Conservation (phyloP, 2,797 vertebrate species). For the Pachyuromys duprasi region DNA sequence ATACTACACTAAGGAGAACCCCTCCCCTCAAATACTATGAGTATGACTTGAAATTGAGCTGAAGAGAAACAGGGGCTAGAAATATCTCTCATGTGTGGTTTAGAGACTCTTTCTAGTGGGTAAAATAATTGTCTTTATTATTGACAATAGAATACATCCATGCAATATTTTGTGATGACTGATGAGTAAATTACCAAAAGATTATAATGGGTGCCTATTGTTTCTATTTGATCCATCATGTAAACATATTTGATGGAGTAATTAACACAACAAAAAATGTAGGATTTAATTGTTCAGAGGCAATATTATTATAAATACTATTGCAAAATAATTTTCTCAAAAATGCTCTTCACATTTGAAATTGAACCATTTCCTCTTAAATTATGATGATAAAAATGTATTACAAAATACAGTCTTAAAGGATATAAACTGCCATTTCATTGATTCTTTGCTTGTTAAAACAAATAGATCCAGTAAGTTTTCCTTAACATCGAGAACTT, state of each 20-base stretch:
- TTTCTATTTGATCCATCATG: not conserved
- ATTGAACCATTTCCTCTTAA: not conserved
- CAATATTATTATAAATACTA: not conserved
- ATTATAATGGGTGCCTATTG: not conserved
- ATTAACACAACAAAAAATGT: not conserved
- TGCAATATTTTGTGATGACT: not conserved
- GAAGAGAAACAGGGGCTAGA: not conserved
- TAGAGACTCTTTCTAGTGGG: not conserved
- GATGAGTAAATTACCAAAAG: not conserved
- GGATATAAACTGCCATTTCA: not conserved
- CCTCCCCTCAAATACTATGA: not conserved
- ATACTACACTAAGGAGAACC: not conserved
- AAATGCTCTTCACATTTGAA: not conserved
- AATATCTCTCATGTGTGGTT: not conserved
- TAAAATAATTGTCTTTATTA: not conserved
- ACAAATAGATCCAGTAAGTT: not conserved
- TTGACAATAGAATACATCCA: not conserved
- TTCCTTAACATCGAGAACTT: not conserved
- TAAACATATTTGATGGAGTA: not conserved
- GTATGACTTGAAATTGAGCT: not conserved
- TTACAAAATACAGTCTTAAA: slow-evolving; percentile 13
- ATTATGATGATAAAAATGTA: not conserved
- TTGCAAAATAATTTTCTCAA: not conserved
- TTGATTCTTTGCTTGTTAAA: not conserved
- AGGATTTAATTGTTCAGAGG: not conserved